A percentile compares a stretch with the other conserved stretches of the same genome.
phyloP scores from a whole-genome alignment of 1,140 invertebrate genomes.

The Cecropterus lyciades region DNA sequence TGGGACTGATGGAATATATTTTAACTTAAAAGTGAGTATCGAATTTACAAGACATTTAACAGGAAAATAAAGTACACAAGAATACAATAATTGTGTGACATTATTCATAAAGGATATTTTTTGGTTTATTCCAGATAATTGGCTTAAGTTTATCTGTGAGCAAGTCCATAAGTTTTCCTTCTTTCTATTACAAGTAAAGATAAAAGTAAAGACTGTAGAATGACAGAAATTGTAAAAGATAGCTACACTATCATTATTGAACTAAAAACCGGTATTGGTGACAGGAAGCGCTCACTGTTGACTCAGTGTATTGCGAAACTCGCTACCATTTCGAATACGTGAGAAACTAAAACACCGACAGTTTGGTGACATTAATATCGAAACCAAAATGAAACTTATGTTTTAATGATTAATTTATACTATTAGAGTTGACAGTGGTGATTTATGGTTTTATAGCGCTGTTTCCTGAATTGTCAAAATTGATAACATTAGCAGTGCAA shows the following conservation, averaged over 20 bases:
- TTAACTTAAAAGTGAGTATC: too few relatives aligned
- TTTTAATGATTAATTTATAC: slow-evolving; percentile 39
- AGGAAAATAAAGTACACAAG: too few relatives aligned
- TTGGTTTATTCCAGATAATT: too few relatives aligned
- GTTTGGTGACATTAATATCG: slow-evolving; percentile 43
- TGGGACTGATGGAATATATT: too few relatives aligned
- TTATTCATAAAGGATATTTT: too few relatives aligned
- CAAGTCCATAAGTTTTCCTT: too few relatives aligned
- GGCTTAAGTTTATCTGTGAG: too few relatives aligned
- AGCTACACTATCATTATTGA: neutral
- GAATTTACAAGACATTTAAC: too few relatives aligned
- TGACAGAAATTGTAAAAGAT: too few relatives aligned
- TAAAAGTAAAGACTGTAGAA: too few relatives aligned
- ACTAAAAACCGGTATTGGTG: slow-evolving; percentile 13
- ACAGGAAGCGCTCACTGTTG: slow-evolving; percentile 38
- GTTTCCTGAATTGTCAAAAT: slow-evolving; percentile 7
- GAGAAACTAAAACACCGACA: slow-evolving; percentile 41
- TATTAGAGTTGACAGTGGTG: slow-evolving; percentile 1
- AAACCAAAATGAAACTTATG: slow-evolving; percentile 21
- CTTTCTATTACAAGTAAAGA: too few relatives aligned
- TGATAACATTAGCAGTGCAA: neutral
- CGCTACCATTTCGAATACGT: slow-evolving; percentile 40
- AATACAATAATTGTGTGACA: too few relatives aligned
- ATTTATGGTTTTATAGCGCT: slow-evolving; percentile 9
- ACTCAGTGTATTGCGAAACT: slow-evolving; percentile 36